phyloP scores from a whole-genome alignment of 2,797 vertebrate species.

The Monodelphis domestica region DNA sequence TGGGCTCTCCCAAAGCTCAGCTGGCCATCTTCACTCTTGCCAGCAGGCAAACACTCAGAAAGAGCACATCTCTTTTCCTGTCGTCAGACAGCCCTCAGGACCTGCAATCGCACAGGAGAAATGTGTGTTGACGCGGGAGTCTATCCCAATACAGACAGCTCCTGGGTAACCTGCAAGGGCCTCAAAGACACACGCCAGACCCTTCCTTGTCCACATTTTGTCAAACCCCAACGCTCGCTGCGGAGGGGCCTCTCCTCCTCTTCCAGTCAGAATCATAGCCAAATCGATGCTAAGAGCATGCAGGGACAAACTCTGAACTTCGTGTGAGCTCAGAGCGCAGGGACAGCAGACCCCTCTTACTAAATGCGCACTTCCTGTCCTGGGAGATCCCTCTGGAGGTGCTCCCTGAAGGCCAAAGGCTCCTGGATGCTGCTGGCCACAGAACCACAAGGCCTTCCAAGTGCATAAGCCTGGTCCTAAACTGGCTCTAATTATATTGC shows the following conservation, averaged over 20 bases:
- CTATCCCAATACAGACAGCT: not conserved
- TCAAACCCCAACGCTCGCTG: not conserved
- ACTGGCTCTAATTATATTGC: not conserved
- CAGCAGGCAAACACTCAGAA: not conserved
- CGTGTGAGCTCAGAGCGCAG: not conserved
- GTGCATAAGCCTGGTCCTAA: not conserved
- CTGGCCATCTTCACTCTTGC: not conserved
- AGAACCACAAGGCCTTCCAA: accelerated
- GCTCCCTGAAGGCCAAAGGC: not conserved
- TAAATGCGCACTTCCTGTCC: not conserved
- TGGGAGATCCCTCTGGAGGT: not conserved
- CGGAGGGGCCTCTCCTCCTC: not conserved
- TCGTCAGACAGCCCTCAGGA: not conserved
- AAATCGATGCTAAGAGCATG: not conserved
- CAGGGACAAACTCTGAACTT: not conserved
- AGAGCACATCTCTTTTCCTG: not conserved
- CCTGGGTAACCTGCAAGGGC: not conserved
- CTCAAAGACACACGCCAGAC: not conserved
- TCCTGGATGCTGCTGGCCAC: not conserved
- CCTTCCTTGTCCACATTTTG: not conserved
- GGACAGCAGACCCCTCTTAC: not conserved
- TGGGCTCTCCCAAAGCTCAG: not conserved
- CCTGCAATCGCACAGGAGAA: not conserved
- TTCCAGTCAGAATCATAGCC: not conserved
- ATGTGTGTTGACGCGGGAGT: not conserved